Evolutionary conservation across 2,888 invertebrate species (phyloP).

Genomic region (Melieria omissa): DNA sequence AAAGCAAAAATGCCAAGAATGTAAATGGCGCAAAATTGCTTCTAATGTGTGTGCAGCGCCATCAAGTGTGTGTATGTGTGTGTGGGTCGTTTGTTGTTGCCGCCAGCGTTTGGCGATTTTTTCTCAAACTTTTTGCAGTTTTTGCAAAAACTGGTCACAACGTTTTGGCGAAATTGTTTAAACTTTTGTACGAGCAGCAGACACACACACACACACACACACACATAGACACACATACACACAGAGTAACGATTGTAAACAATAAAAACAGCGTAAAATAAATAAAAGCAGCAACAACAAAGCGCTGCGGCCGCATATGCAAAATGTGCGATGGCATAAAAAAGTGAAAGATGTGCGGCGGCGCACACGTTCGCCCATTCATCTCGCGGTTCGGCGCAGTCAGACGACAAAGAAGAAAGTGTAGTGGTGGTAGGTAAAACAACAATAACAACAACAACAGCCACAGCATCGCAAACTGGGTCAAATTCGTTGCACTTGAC

Average conservation of each 20-base stretch:
- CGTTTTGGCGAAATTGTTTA: constrained; percentile 10
- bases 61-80: not conserved
- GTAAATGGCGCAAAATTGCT: constrained; percentile 8
- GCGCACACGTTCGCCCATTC: not conserved
- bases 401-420: too few species aligned
- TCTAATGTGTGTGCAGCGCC: not conserved
- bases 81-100: not conserved
- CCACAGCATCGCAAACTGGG: constrained; percentile 25
- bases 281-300: not conserved
- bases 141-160: constrained; percentile 9
- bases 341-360: constrained; percentile 31
- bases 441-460: not conserved
- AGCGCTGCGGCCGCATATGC: not conserved
- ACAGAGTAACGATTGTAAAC: not conserved
- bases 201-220: not conserved
- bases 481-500: constrained; percentile 35
- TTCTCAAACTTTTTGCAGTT: not conserved
- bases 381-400: too few species aligned
- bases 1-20: constrained; percentile 1
- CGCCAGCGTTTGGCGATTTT: too few species aligned
- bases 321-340: constrained; percentile 11
- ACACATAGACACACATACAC: not conserved
- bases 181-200: too few species aligned
- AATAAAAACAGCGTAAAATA: not conserved
- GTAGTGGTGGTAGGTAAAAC: too few species aligned